A percentile compares a stretch with the other conserved stretches of the same genome.
Evolutionary conservation across 2,113 vertebrate species (phyloP).

Genomic region (Seriola dumerili): DNA sequence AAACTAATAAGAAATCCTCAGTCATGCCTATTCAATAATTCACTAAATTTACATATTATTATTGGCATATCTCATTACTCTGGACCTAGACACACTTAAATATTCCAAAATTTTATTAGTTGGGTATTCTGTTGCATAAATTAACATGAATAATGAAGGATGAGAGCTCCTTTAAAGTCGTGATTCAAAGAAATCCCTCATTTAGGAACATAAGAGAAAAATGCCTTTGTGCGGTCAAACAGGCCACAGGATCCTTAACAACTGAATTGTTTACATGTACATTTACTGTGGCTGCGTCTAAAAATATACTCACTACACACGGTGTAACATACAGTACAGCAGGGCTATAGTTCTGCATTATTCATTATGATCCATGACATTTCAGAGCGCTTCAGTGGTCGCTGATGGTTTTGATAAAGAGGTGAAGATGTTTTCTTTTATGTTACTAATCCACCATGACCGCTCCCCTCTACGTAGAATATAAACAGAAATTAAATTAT

Average conservation of each 20-base stretch:
- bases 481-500: not conserved
- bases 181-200: conserved; percentile 65
- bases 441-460: not conserved
- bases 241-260: conserved; percentile 25
- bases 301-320: not conserved
- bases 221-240: conserved; percentile 58
- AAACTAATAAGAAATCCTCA: conserved; percentile 79
- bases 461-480: not conserved
- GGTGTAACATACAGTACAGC: not conserved
- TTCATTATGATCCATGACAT: not conserved
- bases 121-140: conserved; percentile 79
- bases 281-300: not conserved
- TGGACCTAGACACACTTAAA: conserved; percentile 79
- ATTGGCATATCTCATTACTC: conserved; percentile 84
- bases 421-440: not conserved
- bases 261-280: conserved; percentile 9
- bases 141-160: conserved; percentile 84
- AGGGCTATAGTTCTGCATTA: not conserved
- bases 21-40: conserved; percentile 85
- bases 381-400: not conserved
- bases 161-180: conserved; percentile 58
- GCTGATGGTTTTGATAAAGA: not conserved
- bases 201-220: conserved; percentile 52
- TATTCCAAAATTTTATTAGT: conserved; percentile 84
- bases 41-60: conserved; percentile 85